Evolutionary conservation across 2,797 vertebrate species (phyloP), one percentile per base, ranked within the genome.

Genomic region (Tolypeutes matacus): DNA sequence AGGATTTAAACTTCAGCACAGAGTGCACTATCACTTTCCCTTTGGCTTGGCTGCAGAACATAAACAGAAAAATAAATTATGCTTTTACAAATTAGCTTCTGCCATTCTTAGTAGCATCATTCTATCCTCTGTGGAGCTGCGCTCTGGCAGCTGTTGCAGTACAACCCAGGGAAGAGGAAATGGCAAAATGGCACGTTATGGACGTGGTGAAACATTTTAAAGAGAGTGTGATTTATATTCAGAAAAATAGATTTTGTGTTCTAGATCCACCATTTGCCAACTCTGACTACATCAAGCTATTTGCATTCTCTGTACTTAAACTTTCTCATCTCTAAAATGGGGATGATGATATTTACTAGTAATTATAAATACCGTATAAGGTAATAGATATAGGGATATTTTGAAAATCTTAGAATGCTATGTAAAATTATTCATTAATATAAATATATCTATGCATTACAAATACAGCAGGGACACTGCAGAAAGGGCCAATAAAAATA

Each of bases 1-100:
- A 98, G 89, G 97, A 98, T 88, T 96, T 97, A 97, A 98, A 98
- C 3, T 98, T 98, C 93, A 98, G 97, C 87, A 98, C 96, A 95
- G 92, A 81, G 51, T 98, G 98, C 94, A 98, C 95, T 60, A 96
- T 46, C 53, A 98, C 97, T 91, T 98, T 98, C 14, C 96, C 97
- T 76, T 93, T 80, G 87, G 97, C 92, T 89, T 91, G 97, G 93
- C 98, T 98, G 89, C 56, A 98, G 97, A 92, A 96, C 31, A 95
- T 46, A 96, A 97, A 86, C 42, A 95, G 49, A 89, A 29, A 91
- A 89, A 89, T 80, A 80, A 70, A 95, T 91, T 86, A 39, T 39
- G 5, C 34, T 81, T 89, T 97, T 75, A 49, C 67, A 69, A 39
- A 0, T 62, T 42, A 86, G 49, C 0, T 8, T 18, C 39, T 46